phyloP scores from a whole-genome alignment of 2,888 invertebrate genomes.

The Nymphalis urticae region DNA sequence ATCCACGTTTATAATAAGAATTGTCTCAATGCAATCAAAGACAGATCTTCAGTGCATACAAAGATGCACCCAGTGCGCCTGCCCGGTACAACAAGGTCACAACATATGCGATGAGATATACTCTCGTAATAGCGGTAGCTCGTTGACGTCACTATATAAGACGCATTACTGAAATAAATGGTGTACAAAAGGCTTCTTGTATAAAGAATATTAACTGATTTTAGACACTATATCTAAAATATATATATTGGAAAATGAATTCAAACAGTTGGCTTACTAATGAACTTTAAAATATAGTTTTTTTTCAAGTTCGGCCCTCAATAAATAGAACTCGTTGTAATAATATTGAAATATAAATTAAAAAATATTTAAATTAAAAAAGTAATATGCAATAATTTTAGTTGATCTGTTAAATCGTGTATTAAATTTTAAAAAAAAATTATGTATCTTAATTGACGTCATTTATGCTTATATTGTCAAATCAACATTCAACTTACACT shows the following conservation, averaged over 20 bases:
- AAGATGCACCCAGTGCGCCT: conserved; percentile 31
- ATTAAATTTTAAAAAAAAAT: no score
- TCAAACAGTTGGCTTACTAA: no score
- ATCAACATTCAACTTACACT: not conserved
- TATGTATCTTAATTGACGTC: not conserved
- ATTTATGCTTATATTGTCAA: not conserved
- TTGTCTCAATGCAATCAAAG: conserved; percentile 12
- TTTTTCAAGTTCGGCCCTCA: no score
- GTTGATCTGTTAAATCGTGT: no score
- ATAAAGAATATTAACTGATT: not conserved
- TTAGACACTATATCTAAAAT: not conserved
- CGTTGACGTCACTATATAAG: conserved; percentile 30
- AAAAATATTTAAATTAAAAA: no score
- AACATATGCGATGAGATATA: conserved; percentile 22
- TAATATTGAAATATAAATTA: no score
- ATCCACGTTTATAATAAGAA: conserved; percentile 9
- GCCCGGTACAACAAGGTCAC: conserved; percentile 30
- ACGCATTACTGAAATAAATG: conserved; percentile 12
- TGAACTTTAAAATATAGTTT: no score
- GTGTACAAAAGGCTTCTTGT: no score
- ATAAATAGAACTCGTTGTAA: no score
- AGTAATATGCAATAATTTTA: no score
- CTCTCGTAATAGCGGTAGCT: conserved; percentile 22
- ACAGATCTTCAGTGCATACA: conserved; percentile 17
- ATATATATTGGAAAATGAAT: no score